A percentile compares a stretch with the other conserved stretches of the same genome.
phyloP scores from a whole-genome alignment of 2,113 vertebrate species.

The Peromyscus californicus region DNA sequence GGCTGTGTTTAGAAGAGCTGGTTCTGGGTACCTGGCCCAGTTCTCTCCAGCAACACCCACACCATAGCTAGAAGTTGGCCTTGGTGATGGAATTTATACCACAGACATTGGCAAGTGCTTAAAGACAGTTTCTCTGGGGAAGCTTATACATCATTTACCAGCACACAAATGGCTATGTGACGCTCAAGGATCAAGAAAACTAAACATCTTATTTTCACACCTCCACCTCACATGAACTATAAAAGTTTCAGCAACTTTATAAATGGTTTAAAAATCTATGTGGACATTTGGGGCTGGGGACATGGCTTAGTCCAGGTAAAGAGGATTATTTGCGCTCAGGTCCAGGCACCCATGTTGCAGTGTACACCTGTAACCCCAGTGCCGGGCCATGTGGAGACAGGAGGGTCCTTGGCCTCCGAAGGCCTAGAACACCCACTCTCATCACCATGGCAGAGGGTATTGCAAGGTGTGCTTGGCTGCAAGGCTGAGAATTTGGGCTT shows the following conservation, averaged over 20 bases:
- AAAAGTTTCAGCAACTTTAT: neutral
- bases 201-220: neutral
- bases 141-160: too few relatives aligned
- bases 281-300: neutral
- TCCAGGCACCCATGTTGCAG: neutral
- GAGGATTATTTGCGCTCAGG: neutral
- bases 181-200: neutral
- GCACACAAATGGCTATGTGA: rapidly evolving
- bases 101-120: neutral
- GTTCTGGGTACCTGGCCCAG: neutral
- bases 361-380: too few relatives aligned
- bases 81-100: neutral
- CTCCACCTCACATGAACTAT: neutral
- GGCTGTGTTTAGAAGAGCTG: neutral
- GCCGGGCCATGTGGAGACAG: neutral
- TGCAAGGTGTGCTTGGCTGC: neutral
- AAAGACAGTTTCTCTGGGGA: neutral
- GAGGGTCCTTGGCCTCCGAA: neutral
- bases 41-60: neutral
- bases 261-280: neutral
- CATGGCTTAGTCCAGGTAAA: too few relatives aligned
- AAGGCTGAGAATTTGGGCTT: too few relatives aligned
- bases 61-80: too few relatives aligned
- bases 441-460: neutral
- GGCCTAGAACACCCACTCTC: rapidly evolving